phyloP scores from a whole-genome alignment of 2,113 vertebrate species.

The Harpagus bidentatus region DNA sequence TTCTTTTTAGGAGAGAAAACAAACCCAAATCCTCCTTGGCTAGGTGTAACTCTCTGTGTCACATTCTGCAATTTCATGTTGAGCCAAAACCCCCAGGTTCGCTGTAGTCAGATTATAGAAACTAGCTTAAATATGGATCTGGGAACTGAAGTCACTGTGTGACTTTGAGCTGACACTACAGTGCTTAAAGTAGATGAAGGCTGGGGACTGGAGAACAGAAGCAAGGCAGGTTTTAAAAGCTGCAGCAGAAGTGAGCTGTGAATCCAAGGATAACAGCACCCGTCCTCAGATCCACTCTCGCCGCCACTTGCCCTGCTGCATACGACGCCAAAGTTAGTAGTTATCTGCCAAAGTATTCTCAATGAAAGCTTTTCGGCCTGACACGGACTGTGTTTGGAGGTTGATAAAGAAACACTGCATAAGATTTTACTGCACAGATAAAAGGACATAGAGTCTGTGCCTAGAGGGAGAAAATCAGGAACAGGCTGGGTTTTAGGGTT shows the following conservation, averaged over 20 bases:
- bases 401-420: background rate
- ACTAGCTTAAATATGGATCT: background rate
- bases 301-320: background rate
- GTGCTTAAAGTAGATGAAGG: background rate
- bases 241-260: background rate
- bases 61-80: background rate
- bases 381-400: background rate
- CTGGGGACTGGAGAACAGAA: background rate
- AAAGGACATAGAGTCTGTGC: background rate
- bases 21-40: background rate
- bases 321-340: background rate
- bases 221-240: background rate
- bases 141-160: background rate
- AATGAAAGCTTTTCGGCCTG: background rate
- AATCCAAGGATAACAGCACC: background rate
- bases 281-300: background rate
- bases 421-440: background rate
- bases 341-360: background rate
- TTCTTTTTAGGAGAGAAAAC: constrained; percentile 32
- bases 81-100: background rate
- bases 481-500: background rate
- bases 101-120: background rate
- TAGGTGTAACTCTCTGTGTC: background rate
- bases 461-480: background rate
- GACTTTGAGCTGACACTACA: background rate